Evolutionary conservation across 2,888 invertebrate species (phyloP).

Genomic region (Stenichneumon culpator): DNA sequence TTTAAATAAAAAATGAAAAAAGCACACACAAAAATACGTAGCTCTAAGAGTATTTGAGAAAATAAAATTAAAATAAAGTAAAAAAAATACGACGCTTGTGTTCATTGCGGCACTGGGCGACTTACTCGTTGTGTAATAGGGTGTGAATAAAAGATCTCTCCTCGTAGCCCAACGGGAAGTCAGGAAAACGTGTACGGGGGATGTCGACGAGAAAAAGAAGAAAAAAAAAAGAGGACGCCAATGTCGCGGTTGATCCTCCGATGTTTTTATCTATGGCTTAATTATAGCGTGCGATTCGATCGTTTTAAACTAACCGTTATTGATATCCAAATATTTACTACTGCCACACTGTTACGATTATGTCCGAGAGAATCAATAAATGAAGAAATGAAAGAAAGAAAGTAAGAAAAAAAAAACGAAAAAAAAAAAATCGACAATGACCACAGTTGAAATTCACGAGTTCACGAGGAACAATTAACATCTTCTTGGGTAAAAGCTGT

Average conservation of each 20-base stretch:
- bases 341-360: conserved; percentile 73
- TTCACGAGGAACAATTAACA: background rate
- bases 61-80: conserved; percentile 12
- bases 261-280: conserved; percentile 53
- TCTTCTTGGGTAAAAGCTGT: conserved; percentile 4
- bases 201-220: conserved; percentile 44
- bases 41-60: conserved; percentile 45
- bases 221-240: conserved; percentile 35
- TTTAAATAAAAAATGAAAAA: conserved; percentile 3
- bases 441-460: conserved; percentile 24
- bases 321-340: conserved; percentile 71
- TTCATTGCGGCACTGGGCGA: conserved; percentile 69
- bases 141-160: conserved; percentile 23
- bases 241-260: conserved; percentile 52
- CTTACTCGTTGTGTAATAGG: conserved; percentile 47
- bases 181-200: conserved; percentile 41
- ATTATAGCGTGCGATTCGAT: conserved; percentile 61
- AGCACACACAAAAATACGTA: conserved; percentile 32
- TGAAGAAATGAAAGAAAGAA: conserved; percentile 47
- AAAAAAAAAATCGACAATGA: background rate
- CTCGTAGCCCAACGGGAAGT: conserved; percentile 25
- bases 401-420: conserved; percentile 8
- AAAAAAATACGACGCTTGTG: conserved; percentile 37
- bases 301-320: conserved; percentile 65
- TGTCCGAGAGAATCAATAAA: conserved; percentile 67